These are phyloP conservation scores for Holacanthella duospinosa DNA, from an alignment of 2,888 invertebrate genomes.

Conservation along the genomic window DNA sequence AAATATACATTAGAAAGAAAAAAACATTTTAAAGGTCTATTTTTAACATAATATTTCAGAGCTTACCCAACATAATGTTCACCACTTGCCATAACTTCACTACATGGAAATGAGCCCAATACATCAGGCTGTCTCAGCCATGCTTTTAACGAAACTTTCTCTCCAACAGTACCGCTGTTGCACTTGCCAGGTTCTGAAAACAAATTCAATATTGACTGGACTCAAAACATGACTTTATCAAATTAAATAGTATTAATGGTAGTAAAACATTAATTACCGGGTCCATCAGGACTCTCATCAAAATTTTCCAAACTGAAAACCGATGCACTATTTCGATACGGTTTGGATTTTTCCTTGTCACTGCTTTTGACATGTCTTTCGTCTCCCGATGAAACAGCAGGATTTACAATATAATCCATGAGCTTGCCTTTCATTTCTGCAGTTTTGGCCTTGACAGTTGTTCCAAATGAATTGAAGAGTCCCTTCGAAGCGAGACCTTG, in stretches of 20 bases:
- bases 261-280: too few species aligned
- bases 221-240: constrained; percentile 12
- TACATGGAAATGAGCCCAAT: constrained; percentile 76
- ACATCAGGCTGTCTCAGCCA: constrained; percentile 76
- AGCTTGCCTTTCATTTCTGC: constrained; percentile 84
- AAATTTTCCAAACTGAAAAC: constrained; percentile 85
- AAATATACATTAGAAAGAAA: constrained; percentile 5
- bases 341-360: constrained; percentile 58
- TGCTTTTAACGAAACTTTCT: constrained; percentile 66
- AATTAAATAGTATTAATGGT: neutral
- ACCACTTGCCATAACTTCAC: constrained; percentile 81
- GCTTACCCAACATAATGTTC: constrained; percentile 64
- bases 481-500: constrained; percentile 18
- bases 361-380: constrained; percentile 74
- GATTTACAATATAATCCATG: constrained; percentile 83
- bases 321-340: constrained; percentile 65
- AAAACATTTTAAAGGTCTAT: neutral
- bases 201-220: too few species aligned
- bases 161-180: constrained; percentile 51
- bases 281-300: constrained; percentile 46
- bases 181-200: constrained; percentile 41
- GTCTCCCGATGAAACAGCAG: constrained; percentile 56
- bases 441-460: constrained; percentile 74
- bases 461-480: constrained; percentile 22
- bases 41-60: neutral